These are phyloP conservation scores for Chaetops frenatus DNA, from an alignment of 2,113 vertebrate species.

Conservation along the genomic window DNA sequence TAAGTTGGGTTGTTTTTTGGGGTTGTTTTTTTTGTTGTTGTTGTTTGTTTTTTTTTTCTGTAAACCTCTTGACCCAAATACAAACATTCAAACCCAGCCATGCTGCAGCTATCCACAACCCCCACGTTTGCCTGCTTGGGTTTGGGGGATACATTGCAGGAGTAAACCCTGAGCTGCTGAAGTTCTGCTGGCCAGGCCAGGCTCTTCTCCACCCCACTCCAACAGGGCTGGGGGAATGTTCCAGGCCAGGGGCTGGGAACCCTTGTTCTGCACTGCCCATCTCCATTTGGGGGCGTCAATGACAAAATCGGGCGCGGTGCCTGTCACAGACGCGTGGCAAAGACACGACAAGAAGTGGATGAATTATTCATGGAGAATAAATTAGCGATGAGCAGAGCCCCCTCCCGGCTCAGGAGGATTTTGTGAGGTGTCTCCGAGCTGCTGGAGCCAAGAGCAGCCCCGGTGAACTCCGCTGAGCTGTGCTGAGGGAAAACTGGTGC, in stretches of 20 bases:
- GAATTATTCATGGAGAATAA: slow-evolving; percentile 20
- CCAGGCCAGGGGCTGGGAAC: neutral
- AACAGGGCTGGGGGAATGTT: accelerated
- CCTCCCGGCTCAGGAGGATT: neutral
- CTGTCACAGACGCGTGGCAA: neutral
- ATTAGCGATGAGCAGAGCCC: neutral
- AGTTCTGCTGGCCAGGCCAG: neutral
- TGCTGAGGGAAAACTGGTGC: neutral
- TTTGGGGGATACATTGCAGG: neutral
- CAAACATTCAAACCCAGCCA: neutral
- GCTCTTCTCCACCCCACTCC: neutral
- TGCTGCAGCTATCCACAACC: neutral
- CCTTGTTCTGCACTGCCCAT: neutral
- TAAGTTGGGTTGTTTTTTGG: neutral
- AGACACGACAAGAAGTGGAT: neutral
- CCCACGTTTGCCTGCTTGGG: accelerated
- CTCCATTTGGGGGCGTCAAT: neutral
- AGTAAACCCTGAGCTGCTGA: neutral
- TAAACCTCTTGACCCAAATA: neutral
- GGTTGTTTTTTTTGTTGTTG: neutral
- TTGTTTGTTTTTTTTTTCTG: neutral
- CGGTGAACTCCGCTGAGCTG: neutral
- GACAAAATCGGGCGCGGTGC: neutral
- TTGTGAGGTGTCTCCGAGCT: neutral
- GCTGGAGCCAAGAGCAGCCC: neutral